Conservation (phyloP, 2,797 vertebrate species). For the Hemitrygon akajei region DNA sequence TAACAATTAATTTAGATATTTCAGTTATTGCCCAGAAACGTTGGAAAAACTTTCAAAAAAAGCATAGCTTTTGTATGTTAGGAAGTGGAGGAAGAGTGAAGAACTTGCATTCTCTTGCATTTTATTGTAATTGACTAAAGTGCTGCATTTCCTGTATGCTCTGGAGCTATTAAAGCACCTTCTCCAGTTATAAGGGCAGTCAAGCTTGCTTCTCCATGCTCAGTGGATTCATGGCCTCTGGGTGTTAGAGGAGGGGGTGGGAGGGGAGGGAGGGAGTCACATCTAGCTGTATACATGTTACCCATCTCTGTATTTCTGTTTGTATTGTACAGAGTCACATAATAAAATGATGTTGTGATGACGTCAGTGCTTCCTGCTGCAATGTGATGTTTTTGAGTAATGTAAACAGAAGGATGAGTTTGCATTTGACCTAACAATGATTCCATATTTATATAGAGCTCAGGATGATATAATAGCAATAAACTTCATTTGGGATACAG, state of each 20-base stretch:
- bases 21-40: constrained; percentile 79
- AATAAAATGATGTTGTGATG: constrained; percentile 96
- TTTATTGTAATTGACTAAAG: constrained; percentile 41
- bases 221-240: constrained; percentile 67
- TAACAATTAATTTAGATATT: constrained; percentile 84
- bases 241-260: background rate
- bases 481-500: background rate
- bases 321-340: constrained; percentile 99
- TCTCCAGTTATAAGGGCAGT: constrained; percentile 67
- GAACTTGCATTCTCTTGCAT: constrained; percentile 47
- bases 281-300: constrained; percentile 89
- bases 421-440: background rate
- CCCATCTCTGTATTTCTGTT: constrained; percentile 94
- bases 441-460: background rate
- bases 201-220: constrained; percentile 47
- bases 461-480: background rate
- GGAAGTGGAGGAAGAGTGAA: constrained; percentile 63
- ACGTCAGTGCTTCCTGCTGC: constrained; percentile 41
- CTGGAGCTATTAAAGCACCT: constrained; percentile 44
- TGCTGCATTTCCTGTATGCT: constrained; percentile 43
- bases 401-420: background rate
- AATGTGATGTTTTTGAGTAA: background rate
- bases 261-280: constrained; percentile 58
- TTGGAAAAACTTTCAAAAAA: constrained; percentile 4
- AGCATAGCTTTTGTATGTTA: constrained; percentile 75